Base-by-base conservation (phyloP, 2,797 vertebrate species). In the Ptychobarbus kaznakovi region DNA sequence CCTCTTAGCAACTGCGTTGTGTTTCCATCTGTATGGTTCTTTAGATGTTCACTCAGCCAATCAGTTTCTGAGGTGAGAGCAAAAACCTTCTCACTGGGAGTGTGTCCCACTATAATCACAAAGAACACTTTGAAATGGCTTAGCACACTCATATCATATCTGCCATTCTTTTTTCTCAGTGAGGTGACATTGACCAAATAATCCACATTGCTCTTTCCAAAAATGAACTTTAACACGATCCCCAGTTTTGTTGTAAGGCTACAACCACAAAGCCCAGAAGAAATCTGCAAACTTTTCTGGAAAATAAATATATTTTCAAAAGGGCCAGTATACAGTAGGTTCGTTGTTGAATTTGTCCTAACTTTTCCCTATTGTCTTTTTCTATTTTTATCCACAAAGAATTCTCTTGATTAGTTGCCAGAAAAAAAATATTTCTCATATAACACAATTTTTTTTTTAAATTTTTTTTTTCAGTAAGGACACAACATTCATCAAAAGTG, bases 41-140 rank as follows among this genome's bases (percentile, higher is more conserved):
- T 82, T 44, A 76, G 22, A 81, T 80, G 61, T 65, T 78, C 15
- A 15, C 16, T 22, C 69, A 38, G 13, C 18, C 35, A 81, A 66
- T 76, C 44, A 61, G 65, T 65, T 87, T 81, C 42, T 38, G 28
- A 35, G 32, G 51, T 18, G 1, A 56, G 40, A 77, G 44, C 16
- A 35, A 69, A 46, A 63, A 80, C 9, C 42, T 65, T 81, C 44
- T 75, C 73, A 28, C 46, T 80, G 46, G 35, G 69, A 66, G 49
- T 44, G 44, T 65, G n/a, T 84, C 66, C 79, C 73, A 58, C 46
- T 81, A 77, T 85, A 81, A 85, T 87, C 83, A 78, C 3, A 22
- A 49, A 42, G 40, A 80, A 63, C 28, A 38, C 66, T 80, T 46
- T 28, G 42, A 85, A 80, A 85, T 73, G 44, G 65, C 46, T 20